Base-by-base conservation (phyloP, 2,113 vertebrate species). In the Crotalus viridis region DNA sequence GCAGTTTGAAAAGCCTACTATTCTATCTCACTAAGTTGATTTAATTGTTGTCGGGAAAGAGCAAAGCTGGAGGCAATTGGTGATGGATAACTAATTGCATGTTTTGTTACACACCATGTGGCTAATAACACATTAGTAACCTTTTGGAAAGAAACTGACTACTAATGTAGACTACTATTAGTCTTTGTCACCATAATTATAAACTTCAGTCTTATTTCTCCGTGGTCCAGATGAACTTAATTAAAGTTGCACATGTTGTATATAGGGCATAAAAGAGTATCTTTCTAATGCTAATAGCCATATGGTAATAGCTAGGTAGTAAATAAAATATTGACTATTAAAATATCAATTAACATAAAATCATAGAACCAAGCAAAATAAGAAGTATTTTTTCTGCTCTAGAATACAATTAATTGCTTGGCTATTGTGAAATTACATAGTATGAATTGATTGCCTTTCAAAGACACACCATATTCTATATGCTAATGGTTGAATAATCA, bases 111-210 rank as follows among this genome's bases (percentile, higher is more conserved):
- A 92, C 92, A 85, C 93, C 17, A 55, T 94, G 19, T n/a, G 85
- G 74, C 96, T 97, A 96, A 96, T 96, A 94, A 96, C 95, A 92
- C 94, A 96, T 95, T 22, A 92, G 95, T 95, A 96, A 94, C 46
- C 89, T 94, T 94, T 96, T 96, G 95, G 94, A 93, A 93, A 94
- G 94, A 97, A 96, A 94, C 95, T 96, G 94, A 95, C 93, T 93
- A 94, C 46, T 94, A 96, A 97, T 92, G 91, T 93, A 95, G 94
- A 95, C 94, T 89, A 87, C 87, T 91, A 94, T 96, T 94, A 94
- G 95, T 89, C 93, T 93, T 96, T 96, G 51, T 92, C 64, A 69
- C 39, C 56, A 33, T 94, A 95, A 96, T 97, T 97, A 95, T 93
- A 95, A 94, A 94, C 61, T 94, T 95, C 90, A 59, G 85, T 89